Percentiles rank a stretch among this genome's conserved stretches.
phyloP scores from a whole-genome alignment of 2,888 invertebrate genomes.

The Heliconius ismenius region DNA sequence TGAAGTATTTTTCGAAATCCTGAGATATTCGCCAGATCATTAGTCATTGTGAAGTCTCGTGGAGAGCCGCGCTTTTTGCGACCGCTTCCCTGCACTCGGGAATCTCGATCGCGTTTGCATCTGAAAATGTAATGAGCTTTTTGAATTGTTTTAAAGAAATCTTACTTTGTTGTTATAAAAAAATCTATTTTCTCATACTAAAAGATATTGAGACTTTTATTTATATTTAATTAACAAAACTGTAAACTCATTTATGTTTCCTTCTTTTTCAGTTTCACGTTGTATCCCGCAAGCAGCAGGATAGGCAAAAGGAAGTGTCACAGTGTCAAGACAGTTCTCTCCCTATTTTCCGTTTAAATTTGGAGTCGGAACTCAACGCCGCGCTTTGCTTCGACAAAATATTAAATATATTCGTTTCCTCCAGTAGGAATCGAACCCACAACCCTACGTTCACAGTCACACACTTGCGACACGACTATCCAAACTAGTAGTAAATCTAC shows the following conservation, averaged over 20 bases:
- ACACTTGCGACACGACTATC: too few species aligned
- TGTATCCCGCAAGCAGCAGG: too few species aligned
- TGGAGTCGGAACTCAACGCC: too few species aligned
- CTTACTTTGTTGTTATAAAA: not conserved
- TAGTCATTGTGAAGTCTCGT: constrained; percentile 65
- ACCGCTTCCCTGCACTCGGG: constrained; percentile 59
- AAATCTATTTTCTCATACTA: not conserved
- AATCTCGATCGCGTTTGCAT: constrained; percentile 47
- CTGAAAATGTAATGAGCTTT: constrained; percentile 39
- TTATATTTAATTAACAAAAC: not conserved
- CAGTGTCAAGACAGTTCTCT: too few species aligned
- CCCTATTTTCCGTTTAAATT: too few species aligned
- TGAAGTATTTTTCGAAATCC: constrained; percentile 68
- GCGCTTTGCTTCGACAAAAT: too few species aligned
- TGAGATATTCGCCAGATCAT: constrained; percentile 60
- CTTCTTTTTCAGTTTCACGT: too few species aligned
- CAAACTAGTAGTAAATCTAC: not conserved
- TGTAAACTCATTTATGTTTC: not conserved
- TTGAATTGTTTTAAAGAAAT: constrained; percentile 25
- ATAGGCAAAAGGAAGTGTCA: too few species aligned
- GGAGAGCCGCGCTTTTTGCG: constrained; percentile 67
- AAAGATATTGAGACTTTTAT: not conserved
- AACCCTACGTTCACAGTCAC: too few species aligned
- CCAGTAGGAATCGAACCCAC: too few species aligned
- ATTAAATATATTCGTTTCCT: too few species aligned